phyloP scores from a whole-genome alignment of 2,797 vertebrate genomes.

The Cynopterus sphinx region DNA sequence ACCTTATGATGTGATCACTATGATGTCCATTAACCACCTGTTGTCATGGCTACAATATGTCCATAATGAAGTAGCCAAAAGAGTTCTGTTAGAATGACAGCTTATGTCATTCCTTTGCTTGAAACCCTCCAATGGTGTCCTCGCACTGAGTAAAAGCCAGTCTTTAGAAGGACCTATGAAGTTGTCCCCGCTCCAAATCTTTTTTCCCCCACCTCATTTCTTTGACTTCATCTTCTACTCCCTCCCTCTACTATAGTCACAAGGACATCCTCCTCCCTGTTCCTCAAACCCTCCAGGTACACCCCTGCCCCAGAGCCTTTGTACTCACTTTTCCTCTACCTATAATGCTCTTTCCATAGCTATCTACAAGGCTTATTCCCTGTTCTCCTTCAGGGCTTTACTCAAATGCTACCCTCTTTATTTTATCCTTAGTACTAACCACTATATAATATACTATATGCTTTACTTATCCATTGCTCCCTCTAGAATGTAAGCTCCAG shows the following conservation, averaged over 20 bases:
- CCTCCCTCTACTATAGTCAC: neutral
- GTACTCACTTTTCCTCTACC: neutral
- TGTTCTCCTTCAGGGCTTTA: neutral
- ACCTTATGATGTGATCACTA: neutral
- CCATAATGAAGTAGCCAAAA: neutral
- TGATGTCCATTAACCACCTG: neutral
- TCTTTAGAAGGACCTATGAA: neutral
- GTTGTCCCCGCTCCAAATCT: neutral
- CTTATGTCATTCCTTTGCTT: neutral
- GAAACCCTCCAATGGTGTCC: neutral
- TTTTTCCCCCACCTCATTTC: neutral
- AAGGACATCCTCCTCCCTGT: neutral
- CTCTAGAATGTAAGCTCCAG: neutral
- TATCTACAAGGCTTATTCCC: neutral
- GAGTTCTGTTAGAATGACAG: neutral
- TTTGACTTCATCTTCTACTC: neutral
- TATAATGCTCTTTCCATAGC: neutral
- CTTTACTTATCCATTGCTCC: neutral
- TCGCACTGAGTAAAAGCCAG: neutral
- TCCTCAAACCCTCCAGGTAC: neutral
- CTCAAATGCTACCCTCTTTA: neutral
- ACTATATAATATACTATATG: neutral
- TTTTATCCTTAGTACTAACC: neutral
- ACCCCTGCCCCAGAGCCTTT: neutral
- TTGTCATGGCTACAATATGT: neutral